Evolutionary conservation across 2,113 vertebrate genomes (phyloP).

Genomic region (Mastomys coucha): DNA sequence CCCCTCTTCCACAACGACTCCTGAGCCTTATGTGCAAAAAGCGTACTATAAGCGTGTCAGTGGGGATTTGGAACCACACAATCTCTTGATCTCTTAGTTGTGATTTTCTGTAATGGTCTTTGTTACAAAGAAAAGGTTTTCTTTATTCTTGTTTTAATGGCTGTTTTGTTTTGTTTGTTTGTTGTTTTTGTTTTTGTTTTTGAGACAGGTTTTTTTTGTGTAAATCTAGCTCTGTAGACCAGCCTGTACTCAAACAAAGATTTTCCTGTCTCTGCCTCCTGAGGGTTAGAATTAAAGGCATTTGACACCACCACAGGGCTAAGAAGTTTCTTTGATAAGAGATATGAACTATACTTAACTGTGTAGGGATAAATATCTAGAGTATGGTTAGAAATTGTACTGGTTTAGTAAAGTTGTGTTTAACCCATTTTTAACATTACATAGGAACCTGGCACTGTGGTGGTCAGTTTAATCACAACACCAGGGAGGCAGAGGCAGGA

Average conservation of each 20-base stretch:
- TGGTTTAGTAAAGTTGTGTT: background rate
- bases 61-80: background rate
- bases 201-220: background rate
- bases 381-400: background rate
- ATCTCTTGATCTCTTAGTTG: background rate
- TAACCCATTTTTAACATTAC: background rate
- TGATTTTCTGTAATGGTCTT: background rate
- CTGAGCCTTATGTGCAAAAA: background rate
- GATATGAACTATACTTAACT: background rate
- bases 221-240: background rate
- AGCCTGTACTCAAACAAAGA: background rate
- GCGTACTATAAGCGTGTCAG: no score
- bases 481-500: background rate
- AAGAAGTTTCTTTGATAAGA: background rate
- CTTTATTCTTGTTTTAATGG: background rate
- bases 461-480: background rate
- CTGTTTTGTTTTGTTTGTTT: no score
- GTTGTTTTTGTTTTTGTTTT: background rate
- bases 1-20: background rate
- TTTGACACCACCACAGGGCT: background rate
- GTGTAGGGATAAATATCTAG: background rate
- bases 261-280: background rate
- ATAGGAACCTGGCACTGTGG: background rate
- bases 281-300: background rate
- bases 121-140: background rate